phyloP scores from a whole-genome alignment of 2,797 vertebrate genomes.

The Pipistrellus nathusii region DNA sequence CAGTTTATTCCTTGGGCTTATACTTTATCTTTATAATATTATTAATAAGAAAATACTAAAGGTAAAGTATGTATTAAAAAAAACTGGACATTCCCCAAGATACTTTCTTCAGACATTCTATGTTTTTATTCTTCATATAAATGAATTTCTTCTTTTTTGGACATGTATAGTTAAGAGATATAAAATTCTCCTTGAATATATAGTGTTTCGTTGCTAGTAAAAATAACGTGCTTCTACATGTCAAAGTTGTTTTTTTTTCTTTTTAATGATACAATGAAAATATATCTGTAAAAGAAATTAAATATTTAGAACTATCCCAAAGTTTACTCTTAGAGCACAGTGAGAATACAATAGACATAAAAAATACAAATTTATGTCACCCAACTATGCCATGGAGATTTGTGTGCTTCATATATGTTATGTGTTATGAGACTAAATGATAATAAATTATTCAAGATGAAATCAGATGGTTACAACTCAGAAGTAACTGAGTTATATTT shows the following conservation, averaged over 20 bases:
- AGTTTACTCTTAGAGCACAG: background rate
- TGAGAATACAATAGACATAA: background rate
- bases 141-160: background rate
- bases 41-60: background rate
- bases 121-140: background rate
- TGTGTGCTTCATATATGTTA: background rate
- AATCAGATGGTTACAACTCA: background rate
- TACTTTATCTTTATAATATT: background rate
- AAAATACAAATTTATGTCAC: background rate
- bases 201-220: background rate
- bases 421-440: background rate
- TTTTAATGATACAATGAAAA: background rate
- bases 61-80: background rate
- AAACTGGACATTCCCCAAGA: background rate
- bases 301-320: background rate
- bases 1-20: background rate
- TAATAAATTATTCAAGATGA: background rate
- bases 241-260: background rate
- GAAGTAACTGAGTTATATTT: background rate
- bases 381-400: background rate
- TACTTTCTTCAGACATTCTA: background rate
- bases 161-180: background rate
- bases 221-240: background rate
- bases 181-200: background rate
- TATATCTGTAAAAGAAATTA: background rate